Base-by-base conservation (phyloP, 2,888 invertebrate genomes). In the Eristalis intricaria region DNA sequence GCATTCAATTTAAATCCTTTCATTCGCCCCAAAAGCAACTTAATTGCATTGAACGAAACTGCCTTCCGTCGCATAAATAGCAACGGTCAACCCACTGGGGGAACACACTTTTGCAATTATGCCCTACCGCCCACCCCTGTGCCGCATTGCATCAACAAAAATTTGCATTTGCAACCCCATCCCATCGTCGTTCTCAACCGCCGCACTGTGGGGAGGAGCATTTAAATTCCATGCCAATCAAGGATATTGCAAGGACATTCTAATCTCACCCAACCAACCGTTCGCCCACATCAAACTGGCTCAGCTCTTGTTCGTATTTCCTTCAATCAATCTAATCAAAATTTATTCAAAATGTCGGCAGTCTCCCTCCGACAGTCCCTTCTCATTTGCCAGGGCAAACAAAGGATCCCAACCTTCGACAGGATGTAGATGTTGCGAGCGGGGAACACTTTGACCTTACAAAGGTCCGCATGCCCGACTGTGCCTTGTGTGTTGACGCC, bases 331-430 rank as follows among this genome's bases (percentile, higher is more conserved):
- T 81, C 71, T 73, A 73, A 74, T 73, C 13, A 61, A 73, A 85
- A 85, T 85, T 81, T 85, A 81, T 85, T 85, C 81, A 81, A 85
- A 81, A 81, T 85, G 63, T 74, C 79, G 58, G 73, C 60, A 43
- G 13, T 26, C 23, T 26, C 60, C n/a, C 15, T 5, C 50, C 38
- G 3, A 13, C 50, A 38, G 38, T 15, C 43, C n/a, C n/a, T 43
- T 5, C n/a, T 43, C 43, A 4, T 43, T 43, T 43, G 43, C 43
- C 43, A 43, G 5, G 38, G 43, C 43, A 50, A 50, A 50, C 50
- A 50, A 50, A 50, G 50, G 50, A n/a, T 50, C 19, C 19, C n/a
- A 32, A 56, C 65, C 65, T 56, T 65, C 40, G n/a, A 13, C 22
- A 35, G 50, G 75, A 58, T 19, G 22, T n/a, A 32, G 40, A 61